A percentile compares a stretch with the other conserved stretches of the same genome.
phyloP scores from a whole-genome alignment of 2,113 vertebrate genomes.

The Mobula birostris region DNA sequence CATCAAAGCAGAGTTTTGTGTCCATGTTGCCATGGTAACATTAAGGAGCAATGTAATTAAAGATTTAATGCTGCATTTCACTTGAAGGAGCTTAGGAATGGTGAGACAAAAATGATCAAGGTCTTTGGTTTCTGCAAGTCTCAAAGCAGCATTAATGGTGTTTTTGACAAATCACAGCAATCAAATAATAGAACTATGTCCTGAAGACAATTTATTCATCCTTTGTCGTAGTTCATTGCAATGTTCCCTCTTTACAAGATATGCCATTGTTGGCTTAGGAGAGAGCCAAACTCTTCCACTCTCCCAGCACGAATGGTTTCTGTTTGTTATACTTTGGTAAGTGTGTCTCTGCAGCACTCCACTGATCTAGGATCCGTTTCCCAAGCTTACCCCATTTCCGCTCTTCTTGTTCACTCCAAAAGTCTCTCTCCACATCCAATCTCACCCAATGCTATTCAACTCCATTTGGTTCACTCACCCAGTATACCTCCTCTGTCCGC shows the following conservation, averaged over 20 bases:
- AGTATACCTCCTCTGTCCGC: no score
- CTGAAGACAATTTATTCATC: not conserved
- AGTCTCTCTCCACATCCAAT: not conserved
- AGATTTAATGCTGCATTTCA: not conserved
- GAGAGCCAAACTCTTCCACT: not conserved
- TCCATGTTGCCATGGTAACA: not conserved
- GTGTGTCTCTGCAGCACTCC: no score
- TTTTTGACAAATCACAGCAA: not conserved
- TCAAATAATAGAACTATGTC: not conserved
- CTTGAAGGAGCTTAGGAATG: not conserved
- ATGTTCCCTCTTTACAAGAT: no score
- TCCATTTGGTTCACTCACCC: no score
- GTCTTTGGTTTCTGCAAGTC: not conserved
- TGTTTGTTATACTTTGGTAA: no score
- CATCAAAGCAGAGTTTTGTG: not conserved
- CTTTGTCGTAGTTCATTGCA: not conserved
- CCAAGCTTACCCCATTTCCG: no score
- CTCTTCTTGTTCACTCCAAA: not conserved
- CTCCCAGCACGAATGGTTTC: not conserved
- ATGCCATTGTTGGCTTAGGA: not conserved
- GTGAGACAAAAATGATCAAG: not conserved
- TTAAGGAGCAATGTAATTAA: not conserved
- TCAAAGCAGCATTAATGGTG: not conserved
- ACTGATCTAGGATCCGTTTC: no score
- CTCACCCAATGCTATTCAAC: not conserved